phyloP scores from a whole-genome alignment of 2,797 vertebrate genomes.

The Sparus aurata region DNA sequence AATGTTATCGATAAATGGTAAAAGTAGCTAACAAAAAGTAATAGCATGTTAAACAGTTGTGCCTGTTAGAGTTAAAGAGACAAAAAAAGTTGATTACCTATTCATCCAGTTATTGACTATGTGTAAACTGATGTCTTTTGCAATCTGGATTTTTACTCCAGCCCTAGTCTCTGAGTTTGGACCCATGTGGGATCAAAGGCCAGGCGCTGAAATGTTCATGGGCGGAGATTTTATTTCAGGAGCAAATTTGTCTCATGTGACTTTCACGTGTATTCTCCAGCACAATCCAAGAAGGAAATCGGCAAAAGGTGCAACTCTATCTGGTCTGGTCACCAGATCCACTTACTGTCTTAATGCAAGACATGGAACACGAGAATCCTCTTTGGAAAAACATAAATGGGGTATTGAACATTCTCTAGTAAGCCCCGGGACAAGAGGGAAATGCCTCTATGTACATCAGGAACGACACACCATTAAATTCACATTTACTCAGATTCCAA shows the following conservation, averaged over 20 bases:
- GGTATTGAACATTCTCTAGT: constrained; percentile 15
- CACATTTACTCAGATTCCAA: constrained; percentile 58
- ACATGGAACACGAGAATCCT: constrained; percentile 42
- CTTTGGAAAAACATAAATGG: constrained; percentile 35
- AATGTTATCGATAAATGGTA: neutral
- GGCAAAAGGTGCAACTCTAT: constrained; percentile 35
- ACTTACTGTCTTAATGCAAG: constrained; percentile 14
- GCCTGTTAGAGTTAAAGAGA: no score
- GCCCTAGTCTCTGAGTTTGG: neutral
- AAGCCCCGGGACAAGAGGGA: constrained; percentile 31
- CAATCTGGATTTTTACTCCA: constrained; percentile 1
- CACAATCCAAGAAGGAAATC: constrained; percentile 26
- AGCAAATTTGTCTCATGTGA: constrained; percentile 31
- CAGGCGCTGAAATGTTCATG: constrained; percentile 35
- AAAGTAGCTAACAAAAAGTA: neutral
- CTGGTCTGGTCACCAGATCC: constrained; percentile 43
- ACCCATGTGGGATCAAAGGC: constrained; percentile 14
- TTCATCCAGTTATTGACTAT: neutral
- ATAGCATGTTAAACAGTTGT: neutral
- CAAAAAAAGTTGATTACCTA: no score
- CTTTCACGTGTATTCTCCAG: constrained; percentile 16
- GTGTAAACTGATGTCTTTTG: neutral
- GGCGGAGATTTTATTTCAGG: constrained; percentile 26
- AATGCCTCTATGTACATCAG: constrained; percentile 30
- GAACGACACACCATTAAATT: constrained; percentile 52